Base-by-base conservation (phyloP, 2,888 invertebrate species). In the Tipula confusa region DNA sequence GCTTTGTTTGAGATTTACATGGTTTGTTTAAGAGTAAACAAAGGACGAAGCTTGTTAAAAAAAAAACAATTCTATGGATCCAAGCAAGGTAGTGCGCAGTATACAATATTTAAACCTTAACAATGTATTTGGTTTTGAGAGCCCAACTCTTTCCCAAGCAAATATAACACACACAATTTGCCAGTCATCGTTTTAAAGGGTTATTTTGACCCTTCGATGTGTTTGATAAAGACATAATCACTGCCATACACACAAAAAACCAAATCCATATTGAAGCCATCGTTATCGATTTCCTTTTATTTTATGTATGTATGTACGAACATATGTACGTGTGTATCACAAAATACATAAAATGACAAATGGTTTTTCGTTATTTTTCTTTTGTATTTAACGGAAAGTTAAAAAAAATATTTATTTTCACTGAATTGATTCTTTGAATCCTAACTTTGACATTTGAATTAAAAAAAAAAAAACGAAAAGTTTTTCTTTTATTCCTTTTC, bases 371-470 rank as follows among this genome's bases (percentile, higher is more conserved):
- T 18, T 64, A 24, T 64, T 64, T 64, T 64, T 11, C 24, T 64
- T 64, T 24, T 64, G 24, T 64, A 13, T n/a, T n/a, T 24, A 24
- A 64, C 64, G 24, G 24, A 64, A 18, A 24, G n/a, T n/a, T n/a
- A 18, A 64, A 64, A 43, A 43, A 43, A 36, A 9, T 36, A 9
- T 64, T 24, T 64, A 11, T 64, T 64, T 64, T 64, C 64, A 64
- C 64, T 24, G 64, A 64, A 64, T 64, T 64, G 64, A 64, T 64
- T 64, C 64, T 24, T 64, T 24, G 24, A 64, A 24, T 64, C 24
- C 24, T 64, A 64, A 64, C 64, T 64, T n/a, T 64, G 64, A 64
- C 64, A n/a, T 64, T 64, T 64, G 64, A 64, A 64, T 64, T 64
- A 64, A 64, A 64, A 64, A n/a, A n/a, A n/a, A n/a, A n/a, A n/a